Base-by-base conservation (phyloP, 2,888 invertebrate genomes). In the Lasioglossum leucozonium region DNA sequence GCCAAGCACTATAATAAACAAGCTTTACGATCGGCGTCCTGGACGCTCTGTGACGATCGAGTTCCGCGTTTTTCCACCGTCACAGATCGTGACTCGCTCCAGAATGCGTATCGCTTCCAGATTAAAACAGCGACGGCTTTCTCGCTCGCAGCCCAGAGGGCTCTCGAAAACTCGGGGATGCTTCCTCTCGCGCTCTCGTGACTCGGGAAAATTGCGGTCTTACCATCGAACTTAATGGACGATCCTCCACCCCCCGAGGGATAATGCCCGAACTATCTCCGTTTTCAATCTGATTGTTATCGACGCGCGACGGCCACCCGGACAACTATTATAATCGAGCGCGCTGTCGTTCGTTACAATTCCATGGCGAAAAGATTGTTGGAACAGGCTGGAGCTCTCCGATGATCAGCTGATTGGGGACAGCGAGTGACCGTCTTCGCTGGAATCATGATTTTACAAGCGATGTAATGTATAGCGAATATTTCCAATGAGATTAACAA, bases 1-100 rank as follows among this genome's bases (percentile, higher is more conserved):
- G 78, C 58, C 62, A 72, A 71, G 55, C 44, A 16, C 73, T 72
- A 79, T 79, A 88, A 88, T 84, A 88, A 88, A 86, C 84, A 67
- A 80, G 79, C 72, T 85, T 82, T 84, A 83, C 76, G 80, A 84
- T 65, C 71, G 67, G 72, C n/a, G 44, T 87, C 69, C 40, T 47
- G 42, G 78, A 44, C 72, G 42, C 77, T 79, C 67, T 67, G 4
- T n/a, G 37, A 40, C 22, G 67, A 47, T 77, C 71, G 58, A 22
- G 42, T 30, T 74, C 58, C 62, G 44, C 58, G 30, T 55, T 78
- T 62, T 79, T 74, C 34, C 13, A 5, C 78, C 42, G 42, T 78
- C 77, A 13, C 51, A 5, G 65, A 73, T 73, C 72, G 77, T 81
- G 81, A 76, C 83, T 72, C 76, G 65, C 37, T 44, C 44, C 51